Evolutionary conservation across 2,113 vertebrate species (phyloP), one percentile per base, ranked within the genome.

Genomic region (Odocoileus hemionus): DNA sequence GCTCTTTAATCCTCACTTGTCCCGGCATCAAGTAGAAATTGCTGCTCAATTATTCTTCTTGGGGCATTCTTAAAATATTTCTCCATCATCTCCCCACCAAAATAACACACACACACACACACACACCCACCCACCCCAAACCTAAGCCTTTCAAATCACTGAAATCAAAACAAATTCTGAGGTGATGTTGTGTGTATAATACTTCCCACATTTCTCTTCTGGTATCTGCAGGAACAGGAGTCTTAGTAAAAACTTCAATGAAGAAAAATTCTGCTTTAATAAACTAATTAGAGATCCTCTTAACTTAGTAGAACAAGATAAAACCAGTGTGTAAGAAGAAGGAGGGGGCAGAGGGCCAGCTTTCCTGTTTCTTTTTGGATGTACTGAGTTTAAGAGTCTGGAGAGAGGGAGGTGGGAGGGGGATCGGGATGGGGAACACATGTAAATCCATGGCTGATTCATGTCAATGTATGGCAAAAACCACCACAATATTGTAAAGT

Each of bases 1-100:
- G 33, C 21, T 91, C 15, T 94, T 83, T 79, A 96, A 55, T 54
- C 43, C 5, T 89, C 23, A 60, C 50, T 95, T 64, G 39, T 84
- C 67, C n/a, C 17, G 3, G 11, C 50, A 47, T 54, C 54, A 94
- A 89, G 61, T 80, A 83, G 26, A 97, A 91, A 89, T 91, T 85
- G 95, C 54, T 23, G 15, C 57, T 79, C 30, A 95, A 6, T 85
- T 85, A 83, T n/a, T 86, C 16, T 89, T 57, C 21, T 78, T 0
- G 2, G 92, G 43, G 45, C 39, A 95, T 89, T 97, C 6, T 82
- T 94, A 96, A 84, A 28, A 57, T 76, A 95, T 95, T 61, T 95
- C 11, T 17, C 1, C 94, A 43, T 92, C 3, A 83, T 7, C 70
- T 57, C 30, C 23, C 47, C 7, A 25, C 2, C 6, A 78, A 76